Base-by-base conservation (phyloP, 2,797 vertebrate genomes). In the Leptoclinus maculatus region DNA sequence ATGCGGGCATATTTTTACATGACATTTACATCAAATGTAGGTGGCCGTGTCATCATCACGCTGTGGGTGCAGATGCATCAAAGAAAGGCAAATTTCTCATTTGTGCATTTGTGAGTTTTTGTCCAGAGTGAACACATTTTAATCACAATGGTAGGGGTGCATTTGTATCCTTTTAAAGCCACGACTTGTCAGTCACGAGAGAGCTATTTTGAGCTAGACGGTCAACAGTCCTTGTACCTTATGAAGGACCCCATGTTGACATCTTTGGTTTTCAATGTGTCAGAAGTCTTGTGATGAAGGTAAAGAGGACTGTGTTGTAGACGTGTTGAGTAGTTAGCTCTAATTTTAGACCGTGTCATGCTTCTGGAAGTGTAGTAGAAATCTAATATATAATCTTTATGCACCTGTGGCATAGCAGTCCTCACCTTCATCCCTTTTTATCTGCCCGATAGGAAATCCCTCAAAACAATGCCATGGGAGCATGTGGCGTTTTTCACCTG, bases 381-480 rank as follows among this genome's bases (percentile, higher is more conserved):
- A 7, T 47, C 45, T n/a, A 47, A 21, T 19, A 9, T 8, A 21
- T 47, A 2, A 21, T 47, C 19, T 21, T 2, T 2, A 47, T 21
- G 8, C 17, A 47, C 2, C 45, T 47, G 45, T 19, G 43, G 45
- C 45, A 47, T 21, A 47, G 45, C 45, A 47, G 5, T 9, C 17
- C 43, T 47, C 32, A 34, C 32, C 17, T 19, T 41, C 12, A 41
- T 41, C 32, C 14, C 12, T 27, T 3, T 65, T 65, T 49, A 32
- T 21, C 14, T 29, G 23, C 14, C 71, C 7, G 10, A 63, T 7
- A 58, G 60, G 32, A 72, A 70, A 66, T 67, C 51, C 57, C 38
- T 67, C 11, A 64, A 74, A 79, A 57, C n/a, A 8, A 25, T 53
- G 66, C 43, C 39, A 2, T 3, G 8, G 25, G 9, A 39, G 19